phyloP scores from a whole-genome alignment of 2,888 invertebrate species.

The Stegana nigrithorax region DNA sequence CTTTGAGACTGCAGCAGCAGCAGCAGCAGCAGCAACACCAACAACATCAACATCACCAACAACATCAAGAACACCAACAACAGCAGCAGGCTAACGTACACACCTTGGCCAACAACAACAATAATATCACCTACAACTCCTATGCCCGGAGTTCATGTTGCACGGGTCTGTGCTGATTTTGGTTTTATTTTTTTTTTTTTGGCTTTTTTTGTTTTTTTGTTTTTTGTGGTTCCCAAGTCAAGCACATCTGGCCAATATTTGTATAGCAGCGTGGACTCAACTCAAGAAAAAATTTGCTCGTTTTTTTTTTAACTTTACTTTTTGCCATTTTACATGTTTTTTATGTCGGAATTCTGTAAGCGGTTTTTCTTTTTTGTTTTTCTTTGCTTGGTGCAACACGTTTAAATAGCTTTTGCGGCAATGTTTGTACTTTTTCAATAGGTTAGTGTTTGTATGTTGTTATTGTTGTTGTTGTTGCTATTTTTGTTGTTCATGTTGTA shows the following conservation, averaged over 20 bases:
- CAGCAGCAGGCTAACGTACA: neutral
- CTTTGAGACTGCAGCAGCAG: too few relatives aligned
- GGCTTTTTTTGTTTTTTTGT: too few relatives aligned
- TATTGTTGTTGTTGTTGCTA: constrained; percentile 1
- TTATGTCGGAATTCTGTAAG: constrained; percentile 9
- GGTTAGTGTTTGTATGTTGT: too few relatives aligned
- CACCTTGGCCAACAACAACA: neutral
- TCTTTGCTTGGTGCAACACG: constrained; percentile 7
- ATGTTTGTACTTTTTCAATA: constrained; percentile 13
- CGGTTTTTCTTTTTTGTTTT: neutral
- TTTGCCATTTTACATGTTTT: neutral
- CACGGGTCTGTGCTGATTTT: neutral
- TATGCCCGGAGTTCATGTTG: neutral
- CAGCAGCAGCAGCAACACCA: too few relatives aligned
- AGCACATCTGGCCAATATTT: constrained; percentile 14
- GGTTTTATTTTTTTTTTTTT: too few relatives aligned
- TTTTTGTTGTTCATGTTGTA: neutral
- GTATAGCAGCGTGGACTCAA: neutral
- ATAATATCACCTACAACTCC: neutral
- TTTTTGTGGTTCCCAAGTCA: too few relatives aligned
- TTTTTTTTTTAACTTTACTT: neutral
- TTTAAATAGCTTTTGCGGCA: constrained; percentile 21
- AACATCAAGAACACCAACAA: neutral
- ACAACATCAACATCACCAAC: neutral
- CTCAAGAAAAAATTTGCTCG: too few relatives aligned